These are phyloP conservation scores for Cheilosia variabilis DNA, from an alignment of 2,888 invertebrate species.

Conservation along the genomic window DNA sequence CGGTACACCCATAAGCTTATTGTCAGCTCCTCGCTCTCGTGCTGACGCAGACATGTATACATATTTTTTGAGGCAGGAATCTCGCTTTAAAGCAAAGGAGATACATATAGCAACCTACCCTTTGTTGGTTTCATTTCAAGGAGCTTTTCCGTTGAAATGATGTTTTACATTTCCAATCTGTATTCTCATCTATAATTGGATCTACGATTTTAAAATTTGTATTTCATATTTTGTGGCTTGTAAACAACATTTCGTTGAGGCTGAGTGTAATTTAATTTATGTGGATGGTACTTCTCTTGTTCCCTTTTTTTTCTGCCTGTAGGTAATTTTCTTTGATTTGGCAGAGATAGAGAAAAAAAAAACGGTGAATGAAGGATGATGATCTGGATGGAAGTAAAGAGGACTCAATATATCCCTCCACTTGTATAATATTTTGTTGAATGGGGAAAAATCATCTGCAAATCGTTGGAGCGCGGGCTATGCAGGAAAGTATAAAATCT, in stretches of 20 bases:
- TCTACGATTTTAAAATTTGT: slow-evolving; percentile 52
- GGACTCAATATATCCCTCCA: too few relatives aligned
- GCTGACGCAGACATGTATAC: background rate
- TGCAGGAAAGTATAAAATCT: too few relatives aligned
- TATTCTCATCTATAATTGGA: slow-evolving; percentile 63
- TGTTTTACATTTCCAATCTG: slow-evolving; percentile 34
- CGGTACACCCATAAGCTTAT: slow-evolving; percentile 51
- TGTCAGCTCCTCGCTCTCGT: slow-evolving; percentile 16
- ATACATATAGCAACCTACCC: slow-evolving; percentile 39
- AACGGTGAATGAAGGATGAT: too few relatives aligned
- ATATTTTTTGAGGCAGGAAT: slow-evolving; percentile 15
- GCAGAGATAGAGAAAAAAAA: too few relatives aligned
- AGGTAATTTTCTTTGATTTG: background rate
- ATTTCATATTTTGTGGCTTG: slow-evolving; percentile 63
- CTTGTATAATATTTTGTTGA: too few relatives aligned
- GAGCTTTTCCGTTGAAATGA: slow-evolving; percentile 28
- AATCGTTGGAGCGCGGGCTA: too few relatives aligned
- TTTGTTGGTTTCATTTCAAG: background rate
- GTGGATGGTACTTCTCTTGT: slow-evolving; percentile 17
- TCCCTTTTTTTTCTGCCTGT: background rate
- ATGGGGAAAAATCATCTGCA: too few relatives aligned
- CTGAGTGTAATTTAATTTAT: slow-evolving; percentile 54
- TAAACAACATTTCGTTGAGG: slow-evolving; percentile 52
- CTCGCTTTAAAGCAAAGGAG: slow-evolving; percentile 42
- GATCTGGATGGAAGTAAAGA: too few relatives aligned